phyloP scores from a whole-genome alignment of 2,888 invertebrate species.

The Deroplatys truncata region DNA sequence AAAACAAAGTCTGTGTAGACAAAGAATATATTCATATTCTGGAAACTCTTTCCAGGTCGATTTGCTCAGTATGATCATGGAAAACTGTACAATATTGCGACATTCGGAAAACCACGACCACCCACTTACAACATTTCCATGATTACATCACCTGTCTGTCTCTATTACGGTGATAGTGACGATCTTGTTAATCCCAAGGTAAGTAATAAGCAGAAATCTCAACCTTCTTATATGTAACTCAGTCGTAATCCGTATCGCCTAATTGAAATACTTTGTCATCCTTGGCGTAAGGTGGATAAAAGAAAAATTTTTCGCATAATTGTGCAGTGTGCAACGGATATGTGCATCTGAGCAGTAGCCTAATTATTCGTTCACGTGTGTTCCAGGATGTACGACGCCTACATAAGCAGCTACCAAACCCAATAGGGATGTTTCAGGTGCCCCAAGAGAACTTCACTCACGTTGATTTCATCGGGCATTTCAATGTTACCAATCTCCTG shows the following conservation, averaged over 20 bases:
- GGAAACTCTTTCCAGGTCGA: background rate
- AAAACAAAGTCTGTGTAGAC: too few relatives aligned
- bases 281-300: too few relatives aligned
- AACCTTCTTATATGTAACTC: background rate
- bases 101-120: background rate
- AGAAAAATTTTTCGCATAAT: too few relatives aligned
- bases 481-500: background rate
- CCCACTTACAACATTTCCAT: background rate
- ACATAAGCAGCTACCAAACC: constrained; percentile 49
- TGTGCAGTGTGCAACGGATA: too few relatives aligned
- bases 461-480: constrained; percentile 53
- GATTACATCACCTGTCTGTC: background rate
- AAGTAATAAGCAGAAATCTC: background rate
- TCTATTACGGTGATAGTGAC: background rate
- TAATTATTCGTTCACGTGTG: too few relatives aligned
- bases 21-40: background rate
- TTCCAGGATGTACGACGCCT: constrained; percentile 50
- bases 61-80: background rate
- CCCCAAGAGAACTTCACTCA: constrained; percentile 51
- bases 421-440: constrained; percentile 48
- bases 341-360: too few relatives aligned
- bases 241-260: background rate
- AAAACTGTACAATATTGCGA: background rate
- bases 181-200: background rate
- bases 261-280: background rate